These are phyloP conservation scores for Caenorhabditis inopinata DNA, from an alignment of 1,140 invertebrate genomes.

Conservation along the genomic window DNA sequence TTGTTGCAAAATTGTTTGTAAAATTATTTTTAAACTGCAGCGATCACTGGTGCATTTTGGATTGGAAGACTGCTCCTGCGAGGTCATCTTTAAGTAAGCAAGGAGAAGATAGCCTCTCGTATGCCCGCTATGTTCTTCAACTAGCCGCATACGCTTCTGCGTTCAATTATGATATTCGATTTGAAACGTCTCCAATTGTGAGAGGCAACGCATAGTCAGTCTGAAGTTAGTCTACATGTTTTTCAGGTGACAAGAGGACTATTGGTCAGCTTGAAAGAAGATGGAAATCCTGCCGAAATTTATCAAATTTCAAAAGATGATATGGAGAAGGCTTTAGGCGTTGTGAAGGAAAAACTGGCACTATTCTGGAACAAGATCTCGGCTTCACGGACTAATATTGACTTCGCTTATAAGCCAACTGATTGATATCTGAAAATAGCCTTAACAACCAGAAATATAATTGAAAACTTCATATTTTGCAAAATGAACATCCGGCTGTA, in stretches of 20 bases:
- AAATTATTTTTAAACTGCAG: background rate
- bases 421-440: too few species aligned
- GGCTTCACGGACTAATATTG: background rate
- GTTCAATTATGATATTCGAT: background rate
- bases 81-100: background rate
- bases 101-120: background rate
- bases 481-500: background rate
- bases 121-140: background rate
- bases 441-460: too few species aligned
- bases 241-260: background rate
- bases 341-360: background rate
- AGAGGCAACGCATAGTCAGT: background rate
- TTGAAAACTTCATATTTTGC: background rate
- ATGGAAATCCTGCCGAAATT: background rate
- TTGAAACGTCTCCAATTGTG: background rate
- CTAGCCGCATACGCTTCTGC: constrained; percentile 5
- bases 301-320: background rate
- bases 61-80: constrained; percentile 12
- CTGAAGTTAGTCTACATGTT: background rate
- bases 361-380: background rate
- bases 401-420: background rate
- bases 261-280: background rate
- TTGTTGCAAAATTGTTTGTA: background rate
- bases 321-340: background rate
- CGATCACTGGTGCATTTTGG: background rate